Percentiles rank a stretch among this genome's conserved stretches.
These are phyloP conservation scores for Drosophila crucigera DNA, from an alignment of 2,888 invertebrate genomes.

Conservation along the genomic window DNA sequence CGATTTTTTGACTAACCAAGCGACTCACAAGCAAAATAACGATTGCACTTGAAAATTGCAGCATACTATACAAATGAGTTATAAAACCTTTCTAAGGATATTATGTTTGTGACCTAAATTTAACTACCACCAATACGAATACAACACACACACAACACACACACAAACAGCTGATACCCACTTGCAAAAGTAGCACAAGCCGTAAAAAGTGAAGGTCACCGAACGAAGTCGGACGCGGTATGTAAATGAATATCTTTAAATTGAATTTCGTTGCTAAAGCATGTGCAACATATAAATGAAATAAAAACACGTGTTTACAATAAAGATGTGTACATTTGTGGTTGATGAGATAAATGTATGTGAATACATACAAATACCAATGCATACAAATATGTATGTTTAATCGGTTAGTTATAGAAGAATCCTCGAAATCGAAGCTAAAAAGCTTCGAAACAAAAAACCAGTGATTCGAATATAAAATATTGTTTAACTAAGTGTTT, in stretches of 20 bases:
- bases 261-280: neutral
- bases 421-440: neutral
- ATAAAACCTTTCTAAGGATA: constrained; percentile 52
- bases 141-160: constrained; percentile 3
- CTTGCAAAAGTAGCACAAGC: constrained; percentile 50
- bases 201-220: constrained; percentile 48
- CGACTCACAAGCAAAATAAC: constrained; percentile 1
- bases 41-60: constrained; percentile 21
- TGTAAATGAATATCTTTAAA: constrained; percentile 16
- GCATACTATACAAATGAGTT: constrained; percentile 24
- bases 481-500: neutral
- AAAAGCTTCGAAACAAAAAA: neutral
- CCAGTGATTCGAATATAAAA: neutral
- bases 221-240: constrained; percentile 39
- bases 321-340: neutral
- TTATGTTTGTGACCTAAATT: constrained; percentile 69
- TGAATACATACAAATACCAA: neutral
- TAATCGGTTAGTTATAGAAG: neutral
- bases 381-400: neutral
- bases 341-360: neutral
- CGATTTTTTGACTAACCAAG: neutral
- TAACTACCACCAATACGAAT: constrained; percentile 35
- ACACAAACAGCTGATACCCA: constrained; percentile 32
- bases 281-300: neutral
- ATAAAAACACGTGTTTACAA: constrained; percentile 7